Conservation (phyloP, 1,140 invertebrate genomes). For the Piezodorus guildinii region DNA sequence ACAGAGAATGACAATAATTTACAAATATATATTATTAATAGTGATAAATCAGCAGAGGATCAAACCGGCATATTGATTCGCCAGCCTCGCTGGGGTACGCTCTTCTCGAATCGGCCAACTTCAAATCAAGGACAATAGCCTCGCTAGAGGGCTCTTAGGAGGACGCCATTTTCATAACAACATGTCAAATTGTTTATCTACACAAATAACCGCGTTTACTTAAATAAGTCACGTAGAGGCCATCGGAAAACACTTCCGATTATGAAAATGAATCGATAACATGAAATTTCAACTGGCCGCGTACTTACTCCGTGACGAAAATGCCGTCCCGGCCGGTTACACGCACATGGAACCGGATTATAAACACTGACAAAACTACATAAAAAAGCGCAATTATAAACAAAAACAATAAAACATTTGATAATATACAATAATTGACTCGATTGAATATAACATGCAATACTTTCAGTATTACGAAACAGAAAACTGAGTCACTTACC, state of each 20-base stretch:
- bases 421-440: neutral
- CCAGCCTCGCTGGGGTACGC: conserved; percentile 25
- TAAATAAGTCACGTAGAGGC: neutral
- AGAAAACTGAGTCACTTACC: conserved; percentile 45
- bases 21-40: too few species aligned
- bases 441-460: neutral
- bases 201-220: neutral
- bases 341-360: conserved; percentile 10
- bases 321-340: conserved; percentile 1
- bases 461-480: neutral
- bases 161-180: conserved; percentile 17
- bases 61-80: conserved; percentile 28
- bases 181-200: conserved; percentile 17
- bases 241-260: too few species aligned
- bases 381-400: neutral
- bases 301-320: neutral
- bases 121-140: conserved; percentile 27
- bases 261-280: too few species aligned
- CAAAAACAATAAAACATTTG: neutral
- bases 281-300: too few species aligned
- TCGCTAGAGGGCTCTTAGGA: conserved; percentile 8
- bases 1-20: too few species aligned
- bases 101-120: conserved; percentile 27
- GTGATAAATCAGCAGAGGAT: too few species aligned
- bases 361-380: conserved; percentile 10